Conservation (phyloP, 2,113 vertebrate species). For the Atherinomorus stipes region DNA sequence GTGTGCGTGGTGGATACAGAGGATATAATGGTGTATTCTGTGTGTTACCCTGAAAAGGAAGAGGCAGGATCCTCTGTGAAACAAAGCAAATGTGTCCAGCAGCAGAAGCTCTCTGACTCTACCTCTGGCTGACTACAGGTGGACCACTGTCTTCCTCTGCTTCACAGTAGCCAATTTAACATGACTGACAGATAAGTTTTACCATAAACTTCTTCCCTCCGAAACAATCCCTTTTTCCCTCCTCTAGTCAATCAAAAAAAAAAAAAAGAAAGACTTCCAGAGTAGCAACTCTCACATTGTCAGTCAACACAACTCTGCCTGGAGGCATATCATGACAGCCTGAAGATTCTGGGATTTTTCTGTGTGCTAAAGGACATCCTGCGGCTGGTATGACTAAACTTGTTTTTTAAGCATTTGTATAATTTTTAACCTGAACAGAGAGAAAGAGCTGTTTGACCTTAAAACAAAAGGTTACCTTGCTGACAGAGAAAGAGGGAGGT, state of each 20-base stretch:
- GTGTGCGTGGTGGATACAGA: neutral
- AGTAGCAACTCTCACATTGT: slow-evolving; percentile 28
- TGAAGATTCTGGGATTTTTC: slow-evolving; percentile 10
- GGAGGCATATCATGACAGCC: slow-evolving; percentile 23
- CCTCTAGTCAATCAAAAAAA: slow-evolving; percentile 49
- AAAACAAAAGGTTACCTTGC: slow-evolving; percentile 28
- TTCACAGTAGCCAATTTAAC: slow-evolving; percentile 64
- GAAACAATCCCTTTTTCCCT: slow-evolving; percentile 44
- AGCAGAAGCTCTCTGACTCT: slow-evolving; percentile 18
- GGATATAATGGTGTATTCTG: too few relatives aligned
- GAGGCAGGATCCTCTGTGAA: slow-evolving; percentile 17
- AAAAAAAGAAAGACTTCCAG: slow-evolving; percentile 46
- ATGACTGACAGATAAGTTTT: slow-evolving; percentile 61
- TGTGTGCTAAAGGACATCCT: neutral
- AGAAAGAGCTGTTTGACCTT: slow-evolving; percentile 19
- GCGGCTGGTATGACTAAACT: neutral
- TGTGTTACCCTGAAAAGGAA: neutral
- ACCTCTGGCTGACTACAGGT: slow-evolving; percentile 36
- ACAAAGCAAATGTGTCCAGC: slow-evolving; percentile 32
- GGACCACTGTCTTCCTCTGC: slow-evolving; percentile 24
- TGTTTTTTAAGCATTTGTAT: slow-evolving; percentile 17
- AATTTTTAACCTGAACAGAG: neutral
- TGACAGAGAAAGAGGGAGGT: slow-evolving; percentile 8
- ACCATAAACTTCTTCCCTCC: slow-evolving; percentile 47
- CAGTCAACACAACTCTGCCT: slow-evolving; percentile 39